These are phyloP conservation scores for Hyphantria cunea DNA, from an alignment of 1,140 invertebrate genomes.

Conservation along the genomic window DNA sequence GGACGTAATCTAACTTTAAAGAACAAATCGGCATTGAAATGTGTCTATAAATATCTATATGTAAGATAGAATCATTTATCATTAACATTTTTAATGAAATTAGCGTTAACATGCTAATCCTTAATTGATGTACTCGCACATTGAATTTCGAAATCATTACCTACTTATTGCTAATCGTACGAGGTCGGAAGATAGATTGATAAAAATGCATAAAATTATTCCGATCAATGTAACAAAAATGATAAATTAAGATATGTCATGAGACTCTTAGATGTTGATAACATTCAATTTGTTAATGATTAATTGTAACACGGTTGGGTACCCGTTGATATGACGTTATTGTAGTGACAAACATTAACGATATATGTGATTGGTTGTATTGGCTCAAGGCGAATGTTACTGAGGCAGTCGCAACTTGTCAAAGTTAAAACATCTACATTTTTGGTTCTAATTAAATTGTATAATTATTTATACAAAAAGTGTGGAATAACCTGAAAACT, in stretches of 20 bases:
- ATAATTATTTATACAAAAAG: no score
- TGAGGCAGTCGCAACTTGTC: background rate
- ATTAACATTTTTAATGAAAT: no score
- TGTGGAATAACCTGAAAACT: no score
- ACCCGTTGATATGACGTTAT: slow-evolving; percentile 35
- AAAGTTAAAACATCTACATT: no score
- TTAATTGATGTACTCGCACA: slow-evolving; percentile 1
- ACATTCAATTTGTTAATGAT: slow-evolving; percentile 49
- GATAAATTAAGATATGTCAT: slow-evolving; percentile 40
- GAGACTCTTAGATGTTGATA: slow-evolving; percentile 37
- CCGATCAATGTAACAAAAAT: slow-evolving; percentile 36
- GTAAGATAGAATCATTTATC: no score
- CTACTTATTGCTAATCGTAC: slow-evolving; percentile 24
- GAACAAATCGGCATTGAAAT: no score
- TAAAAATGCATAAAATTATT: slow-evolving; percentile 36
- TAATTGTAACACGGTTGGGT: slow-evolving; percentile 43
- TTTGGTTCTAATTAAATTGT: no score
- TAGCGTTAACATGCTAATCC: no score
- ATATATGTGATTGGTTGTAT: slow-evolving; percentile 17
- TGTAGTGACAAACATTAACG: slow-evolving; percentile 30
- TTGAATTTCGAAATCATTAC: slow-evolving; percentile 23
- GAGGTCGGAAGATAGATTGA: slow-evolving; percentile 29
- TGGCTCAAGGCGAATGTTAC: slow-evolving; percentile 13
- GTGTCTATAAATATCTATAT: no score
- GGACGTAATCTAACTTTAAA: no score